Base-by-base conservation (phyloP, 1,140 invertebrate genomes). In the Euglossa dilemma region DNA sequence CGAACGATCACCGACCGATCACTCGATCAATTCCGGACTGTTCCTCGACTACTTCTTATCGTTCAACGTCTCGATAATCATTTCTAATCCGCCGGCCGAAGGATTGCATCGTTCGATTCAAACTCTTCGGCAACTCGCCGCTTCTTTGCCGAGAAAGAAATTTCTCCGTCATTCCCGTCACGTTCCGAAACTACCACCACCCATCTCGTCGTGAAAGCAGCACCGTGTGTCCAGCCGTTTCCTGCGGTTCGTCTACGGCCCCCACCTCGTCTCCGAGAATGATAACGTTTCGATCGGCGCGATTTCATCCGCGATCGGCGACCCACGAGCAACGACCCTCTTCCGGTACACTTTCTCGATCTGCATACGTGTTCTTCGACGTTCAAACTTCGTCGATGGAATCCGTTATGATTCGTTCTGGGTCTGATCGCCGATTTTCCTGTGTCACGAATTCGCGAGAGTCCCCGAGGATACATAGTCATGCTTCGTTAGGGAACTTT, bases 91-190 rank as follows among this genome's bases (percentile, higher is more conserved):
- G n/a, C 16, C 28, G 43, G 12, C n/a, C 43, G n/a, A 25, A 59
- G 25, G 23, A 59, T 47, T n/a, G 36, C 20, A 59, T n/a, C 43
- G 45, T 59, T 56, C 56, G 43, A 47, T 73, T 59, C 6, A 45
- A 74, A 25, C 57, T 74, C 23, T 28, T 74, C 11, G 18, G 47
- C 47, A 47, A 20, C 7, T 61, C 5, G 36, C 16, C 6, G 36
- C 16, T 36, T 20, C 43, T 47, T 7, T 47, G n/a, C 36, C 50
- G 0, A 56, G 1, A 36, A 56, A 67, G 61, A 77, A 77, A 56
- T 56, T 67, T 77, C 61, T 28, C 63, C 16, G 2, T 16, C 23
- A 77, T 77, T 66, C 75, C 6, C 14, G 50, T 77, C 75, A 77
- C 75, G 75, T 67, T 8, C 23, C 50, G 20, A 47, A 77, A 54